Conservation (phyloP, 2,888 invertebrate species). For the Sinopyrophorus schimmeli region DNA sequence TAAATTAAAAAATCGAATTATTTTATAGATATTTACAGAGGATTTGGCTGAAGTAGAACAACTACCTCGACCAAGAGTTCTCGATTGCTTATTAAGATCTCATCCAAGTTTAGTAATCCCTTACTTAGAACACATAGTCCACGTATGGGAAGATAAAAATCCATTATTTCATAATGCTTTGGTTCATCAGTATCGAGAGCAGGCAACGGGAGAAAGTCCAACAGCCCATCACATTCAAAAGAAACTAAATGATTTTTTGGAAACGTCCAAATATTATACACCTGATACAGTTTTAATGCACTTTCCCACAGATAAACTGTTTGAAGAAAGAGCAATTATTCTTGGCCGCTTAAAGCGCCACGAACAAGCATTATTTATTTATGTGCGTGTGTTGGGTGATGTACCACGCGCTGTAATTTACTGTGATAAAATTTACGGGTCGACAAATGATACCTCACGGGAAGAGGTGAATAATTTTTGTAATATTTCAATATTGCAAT, state of each 20-base stretch:
- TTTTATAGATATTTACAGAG: constrained; percentile 75
- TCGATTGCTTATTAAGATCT: constrained; percentile 84
- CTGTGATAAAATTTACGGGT: constrained; percentile 71
- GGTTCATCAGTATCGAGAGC: constrained; percentile 85
- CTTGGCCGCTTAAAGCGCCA: constrained; percentile 88
- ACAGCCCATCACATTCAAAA: constrained; percentile 59
- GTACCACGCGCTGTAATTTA: constrained; percentile 81
- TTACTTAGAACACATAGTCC: constrained; percentile 93
- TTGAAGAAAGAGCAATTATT: constrained; percentile 94
- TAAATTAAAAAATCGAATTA: too few relatives aligned
- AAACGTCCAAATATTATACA: constrained; percentile 78
- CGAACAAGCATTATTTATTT: constrained; percentile 90
- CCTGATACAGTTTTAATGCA: constrained; percentile 85
- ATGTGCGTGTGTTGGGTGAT: constrained; percentile 86
- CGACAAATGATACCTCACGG: constrained; percentile 39
- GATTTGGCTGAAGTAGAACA: constrained; percentile 86
- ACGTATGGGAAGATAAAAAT: constrained; percentile 84
- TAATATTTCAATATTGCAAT: not conserved
- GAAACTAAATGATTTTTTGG: constrained; percentile 77
- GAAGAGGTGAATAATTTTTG: constrained; percentile 30
- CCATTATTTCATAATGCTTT: constrained; percentile 88
- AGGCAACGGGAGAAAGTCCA: constrained; percentile 52
- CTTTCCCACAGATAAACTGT: constrained; percentile 82
- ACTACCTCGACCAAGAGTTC: constrained; percentile 83
- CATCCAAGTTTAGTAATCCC: constrained; percentile 83